Base-by-base conservation (phyloP, 2,797 vertebrate genomes). In the Sphenopsis melanotis region DNA sequence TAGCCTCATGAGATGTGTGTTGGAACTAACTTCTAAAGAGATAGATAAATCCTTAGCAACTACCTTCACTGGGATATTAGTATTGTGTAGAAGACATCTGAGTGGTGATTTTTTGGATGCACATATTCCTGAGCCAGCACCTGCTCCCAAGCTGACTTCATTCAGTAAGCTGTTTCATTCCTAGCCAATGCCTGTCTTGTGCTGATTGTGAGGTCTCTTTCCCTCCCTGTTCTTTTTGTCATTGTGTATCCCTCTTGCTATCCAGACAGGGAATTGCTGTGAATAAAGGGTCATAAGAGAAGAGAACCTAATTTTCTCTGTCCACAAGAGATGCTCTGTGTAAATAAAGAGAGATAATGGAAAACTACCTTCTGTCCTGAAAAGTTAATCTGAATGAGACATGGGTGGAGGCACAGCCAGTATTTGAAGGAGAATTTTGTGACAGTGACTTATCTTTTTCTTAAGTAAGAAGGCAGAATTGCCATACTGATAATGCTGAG, bases 341-440 rank as follows among this genome's bases (percentile, higher is more conserved):
- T 94, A 95, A 91, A 95, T 91, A 96, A 79, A 94, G 76, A 61
- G 60, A 93, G 92, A 83, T 93, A 93, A 92, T 95, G 82, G 92
- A 94, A 96, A 93, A 76, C 82, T 94, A 78, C 64, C 52, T 92
- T 81, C 86, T 92, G 61, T 94, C 78, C 59, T 90, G 92, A 78
- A 85, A 91, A 96, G 90, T 94, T 90, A 71, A 83, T 90, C 64
- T 84, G 83, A 91, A 34, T 93, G 89, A 94, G 68, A 92, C 17
- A 36, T 12, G 11, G 79, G 39, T 92, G 57, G 76, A 94, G 76
- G 42, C 72, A 92, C 17, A 78, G 69, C 15, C 23, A 24, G 50
- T 80, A 61, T 65, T 87, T 91, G 83, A 87, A 95, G 80, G 76
- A 83, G 50, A 78, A 57, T 89, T 95, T 80, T 89, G 42, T 86